Evolutionary conservation across 2,797 vertebrate genomes (phyloP).

Genomic region (Sebastes matsubarae): DNA sequence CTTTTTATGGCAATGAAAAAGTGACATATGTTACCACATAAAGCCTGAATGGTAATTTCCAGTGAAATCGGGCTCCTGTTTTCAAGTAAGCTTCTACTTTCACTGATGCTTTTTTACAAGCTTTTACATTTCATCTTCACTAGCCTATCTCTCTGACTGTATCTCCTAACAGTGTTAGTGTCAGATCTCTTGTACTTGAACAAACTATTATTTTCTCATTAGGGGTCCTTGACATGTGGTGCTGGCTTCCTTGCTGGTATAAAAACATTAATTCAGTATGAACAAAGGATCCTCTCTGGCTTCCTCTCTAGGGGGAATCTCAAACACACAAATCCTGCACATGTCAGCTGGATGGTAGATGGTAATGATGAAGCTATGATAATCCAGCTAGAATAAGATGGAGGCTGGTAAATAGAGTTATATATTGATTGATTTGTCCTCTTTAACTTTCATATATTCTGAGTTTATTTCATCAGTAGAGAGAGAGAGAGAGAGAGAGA

Average conservation of each 20-base stretch:
- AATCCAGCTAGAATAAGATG: neutral
- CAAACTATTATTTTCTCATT: neutral
- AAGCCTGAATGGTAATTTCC: neutral
- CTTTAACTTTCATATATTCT: neutral
- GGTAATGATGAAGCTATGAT: neutral
- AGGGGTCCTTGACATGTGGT: neutral
- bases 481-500: neutral
- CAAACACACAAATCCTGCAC: neutral
- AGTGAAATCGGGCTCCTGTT: neutral
- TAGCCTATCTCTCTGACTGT: neutral
- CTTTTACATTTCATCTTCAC: neutral
- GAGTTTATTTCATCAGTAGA: neutral
- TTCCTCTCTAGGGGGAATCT: neutral
- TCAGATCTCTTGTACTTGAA: neutral
- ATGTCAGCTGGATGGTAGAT: neutral
- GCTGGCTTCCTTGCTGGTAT: neutral
- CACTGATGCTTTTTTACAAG: too few relatives aligned
- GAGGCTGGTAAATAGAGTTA: neutral
- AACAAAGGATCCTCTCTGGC: slow-evolving; percentile 10
- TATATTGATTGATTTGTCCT: neutral
- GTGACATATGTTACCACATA: neutral
- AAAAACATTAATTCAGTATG: neutral
- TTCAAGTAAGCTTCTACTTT: neutral
- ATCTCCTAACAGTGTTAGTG: neutral
- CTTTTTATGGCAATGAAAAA: neutral